Base-by-base conservation (phyloP, 2,888 invertebrate genomes). In the Thelaira solivaga region DNA sequence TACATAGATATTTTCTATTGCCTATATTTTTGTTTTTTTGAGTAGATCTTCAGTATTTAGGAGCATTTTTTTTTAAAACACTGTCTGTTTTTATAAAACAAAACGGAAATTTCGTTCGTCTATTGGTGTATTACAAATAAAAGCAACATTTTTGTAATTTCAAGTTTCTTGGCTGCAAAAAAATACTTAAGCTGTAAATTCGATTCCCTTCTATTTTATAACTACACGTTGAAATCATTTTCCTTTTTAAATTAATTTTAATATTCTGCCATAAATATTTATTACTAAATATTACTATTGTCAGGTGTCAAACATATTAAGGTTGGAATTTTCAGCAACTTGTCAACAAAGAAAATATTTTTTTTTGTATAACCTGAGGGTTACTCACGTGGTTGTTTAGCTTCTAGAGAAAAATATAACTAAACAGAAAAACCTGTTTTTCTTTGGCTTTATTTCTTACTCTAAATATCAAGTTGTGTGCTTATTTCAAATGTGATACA, bases 261-360 rank as follows among this genome's bases (percentile, higher is more conserved):
- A 22, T 45, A 11, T 47, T 22, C 24, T 31, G 8, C 20, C 36
- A 65, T 59, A 67, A 59, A 51, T n/a, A n/a, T n/a, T n/a, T n/a
- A n/a, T n/a, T n/a, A n/a, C n/a, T n/a, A n/a, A n/a, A n/a, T 59
- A 73, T 51, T 43, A 8, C 41, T 26, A 74, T 74, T 65, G 73
- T 22, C 59, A 74, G 73, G 65, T 74, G 65, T 74, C 65, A 65
- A 43, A 74, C 43, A 49, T 74, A 67, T 59, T 49, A 24, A 59
- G 65, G 34, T 31, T 34, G 26, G 29, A 36, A 53, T 16, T 43
- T 74, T 67, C 65, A 65, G 26, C 43, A 43, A 51, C 34, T 57
- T 31, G 43, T 67, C 49, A 47, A 43, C 20, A n/a, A n/a, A n/a
- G n/a, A n/a, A n/a, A n/a, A n/a, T n/a, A n/a, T n/a, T n/a, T 36